phyloP scores from a whole-genome alignment of 2,797 vertebrate species.

The Fistularia tabacaria region DNA sequence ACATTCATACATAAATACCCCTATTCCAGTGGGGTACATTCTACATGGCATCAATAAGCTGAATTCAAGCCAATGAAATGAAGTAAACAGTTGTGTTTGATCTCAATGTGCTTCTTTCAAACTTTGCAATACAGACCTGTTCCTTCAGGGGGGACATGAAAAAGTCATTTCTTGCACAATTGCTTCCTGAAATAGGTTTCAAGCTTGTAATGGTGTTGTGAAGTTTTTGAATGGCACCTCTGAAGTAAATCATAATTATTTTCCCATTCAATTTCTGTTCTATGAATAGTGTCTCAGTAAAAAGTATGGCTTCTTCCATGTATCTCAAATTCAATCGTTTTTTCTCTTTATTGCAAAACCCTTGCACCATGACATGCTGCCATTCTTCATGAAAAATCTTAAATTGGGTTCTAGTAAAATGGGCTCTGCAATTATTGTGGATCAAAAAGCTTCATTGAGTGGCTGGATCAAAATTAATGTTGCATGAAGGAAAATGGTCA shows the following conservation, averaged over 20 bases:
- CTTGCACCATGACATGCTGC: conserved; percentile 54
- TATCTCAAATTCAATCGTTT: conserved; percentile 61
- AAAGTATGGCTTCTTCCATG: conserved; percentile 27
- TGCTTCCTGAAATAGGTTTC: conserved; percentile 11
- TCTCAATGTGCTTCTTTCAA: too few relatives aligned
- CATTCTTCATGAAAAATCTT: conserved; percentile 64
- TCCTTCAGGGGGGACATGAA: too few relatives aligned
- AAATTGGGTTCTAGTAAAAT: conserved; percentile 73
- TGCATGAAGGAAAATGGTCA: conserved; percentile 54
- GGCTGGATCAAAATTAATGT: conserved; percentile 58
- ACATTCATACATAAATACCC: too few relatives aligned
- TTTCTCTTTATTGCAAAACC: conserved; percentile 61
- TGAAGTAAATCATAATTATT: conserved; percentile 52
- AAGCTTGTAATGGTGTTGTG: conserved; percentile 15
- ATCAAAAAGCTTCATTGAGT: conserved; percentile 50
- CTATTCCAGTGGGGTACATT: too few relatives aligned
- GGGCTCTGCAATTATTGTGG: conserved; percentile 63
- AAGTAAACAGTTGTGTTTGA: too few relatives aligned
- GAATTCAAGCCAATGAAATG: too few relatives aligned
- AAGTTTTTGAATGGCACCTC: conserved; percentile 43
- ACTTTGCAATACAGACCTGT: too few relatives aligned
- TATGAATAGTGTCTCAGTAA: conserved; percentile 42
- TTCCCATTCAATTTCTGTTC: conserved; percentile 52
- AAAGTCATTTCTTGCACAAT: not conserved
- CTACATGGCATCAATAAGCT: too few relatives aligned